Evolutionary conservation across 1,140 invertebrate species (phyloP).

Genomic region (Aricia agestis): DNA sequence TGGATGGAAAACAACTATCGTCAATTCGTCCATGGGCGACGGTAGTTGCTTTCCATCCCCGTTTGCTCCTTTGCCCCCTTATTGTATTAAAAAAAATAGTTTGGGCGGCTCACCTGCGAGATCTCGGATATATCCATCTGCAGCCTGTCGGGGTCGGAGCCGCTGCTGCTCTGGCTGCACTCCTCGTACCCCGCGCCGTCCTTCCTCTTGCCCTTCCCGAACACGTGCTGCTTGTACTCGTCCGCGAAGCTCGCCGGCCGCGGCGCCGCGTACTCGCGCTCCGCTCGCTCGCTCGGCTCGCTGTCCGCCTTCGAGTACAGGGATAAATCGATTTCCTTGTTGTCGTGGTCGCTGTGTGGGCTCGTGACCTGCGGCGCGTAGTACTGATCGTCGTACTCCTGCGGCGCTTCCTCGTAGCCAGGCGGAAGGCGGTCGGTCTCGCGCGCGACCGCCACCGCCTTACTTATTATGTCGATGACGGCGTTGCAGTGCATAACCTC

Average conservation of each 20-base stretch:
- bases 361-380: slow-evolving; percentile 42
- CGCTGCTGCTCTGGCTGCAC: slow-evolving; percentile 73
- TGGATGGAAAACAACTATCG: too few relatives aligned
- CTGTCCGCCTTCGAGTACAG: slow-evolving; percentile 58
- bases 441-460: slow-evolving; percentile 67
- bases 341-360: slow-evolving; percentile 50
- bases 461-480: slow-evolving; percentile 73
- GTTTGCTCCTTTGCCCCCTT: too few relatives aligned
- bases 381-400: slow-evolving; percentile 56
- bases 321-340: slow-evolving; percentile 73
- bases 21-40: too few relatives aligned
- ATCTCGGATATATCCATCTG: slow-evolving; percentile 76
- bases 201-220: slow-evolving; percentile 43
- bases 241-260: slow-evolving; percentile 49
- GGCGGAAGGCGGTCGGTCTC: slow-evolving; percentile 65
- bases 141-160: slow-evolving; percentile 70
- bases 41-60: too few relatives aligned
- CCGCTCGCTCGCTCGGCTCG: slow-evolving; percentile 43
- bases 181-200: slow-evolving; percentile 66
- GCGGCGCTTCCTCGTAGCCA: slow-evolving; percentile 48
- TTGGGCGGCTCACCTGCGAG: slow-evolving; percentile 50
- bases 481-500: slow-evolving; percentile 74
- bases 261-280: slow-evolving; percentile 36
- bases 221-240: slow-evolving; percentile 59
- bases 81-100: too few relatives aligned